Evolutionary conservation across 1,140 invertebrate genomes (phyloP).

Genomic region (Streblospio benedicti): DNA sequence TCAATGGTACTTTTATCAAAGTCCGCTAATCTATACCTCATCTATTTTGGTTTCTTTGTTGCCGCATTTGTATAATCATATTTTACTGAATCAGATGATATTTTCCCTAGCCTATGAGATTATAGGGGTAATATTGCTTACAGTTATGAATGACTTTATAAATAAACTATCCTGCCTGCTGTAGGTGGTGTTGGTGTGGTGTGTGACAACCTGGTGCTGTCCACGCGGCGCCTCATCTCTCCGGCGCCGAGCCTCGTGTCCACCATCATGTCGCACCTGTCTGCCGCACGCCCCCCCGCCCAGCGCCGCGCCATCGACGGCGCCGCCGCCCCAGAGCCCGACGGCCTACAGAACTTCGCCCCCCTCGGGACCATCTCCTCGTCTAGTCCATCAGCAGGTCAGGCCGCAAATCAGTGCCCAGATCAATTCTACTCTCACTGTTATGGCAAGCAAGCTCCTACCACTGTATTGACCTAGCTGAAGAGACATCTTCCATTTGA

Average conservation of each 20-base stretch:
- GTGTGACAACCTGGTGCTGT: constrained; percentile 47
- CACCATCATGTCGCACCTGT: constrained; percentile 49
- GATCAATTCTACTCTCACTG: too few relatives aligned
- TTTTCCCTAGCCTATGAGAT: too few relatives aligned
- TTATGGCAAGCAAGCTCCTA: too few relatives aligned
- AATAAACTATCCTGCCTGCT: constrained; percentile 16
- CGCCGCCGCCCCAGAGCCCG: constrained; percentile 24
- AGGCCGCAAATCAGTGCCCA: background rate
- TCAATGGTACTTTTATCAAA: too few relatives aligned
- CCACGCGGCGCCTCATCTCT: constrained; percentile 48
- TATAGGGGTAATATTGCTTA: too few relatives aligned
- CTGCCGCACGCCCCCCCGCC: constrained; percentile 49
- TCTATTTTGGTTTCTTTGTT: too few relatives aligned
- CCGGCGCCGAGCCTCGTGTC: constrained; percentile 49
- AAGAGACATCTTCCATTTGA: too few relatives aligned
- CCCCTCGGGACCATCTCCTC: constrained; percentile 59
- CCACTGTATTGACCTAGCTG: too few relatives aligned
- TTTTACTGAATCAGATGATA: too few relatives aligned
- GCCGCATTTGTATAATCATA: too few relatives aligned
- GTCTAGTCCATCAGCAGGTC: background rate
- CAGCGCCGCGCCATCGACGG: constrained; percentile 1
- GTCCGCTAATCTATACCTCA: too few relatives aligned
- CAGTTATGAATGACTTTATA: too few relatives aligned
- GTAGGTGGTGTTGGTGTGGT: constrained; percentile 45
- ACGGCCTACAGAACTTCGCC: constrained; percentile 70